Conservation (phyloP, 1,140 invertebrate genomes). For the Pentalonia nigronervosa region DNA sequence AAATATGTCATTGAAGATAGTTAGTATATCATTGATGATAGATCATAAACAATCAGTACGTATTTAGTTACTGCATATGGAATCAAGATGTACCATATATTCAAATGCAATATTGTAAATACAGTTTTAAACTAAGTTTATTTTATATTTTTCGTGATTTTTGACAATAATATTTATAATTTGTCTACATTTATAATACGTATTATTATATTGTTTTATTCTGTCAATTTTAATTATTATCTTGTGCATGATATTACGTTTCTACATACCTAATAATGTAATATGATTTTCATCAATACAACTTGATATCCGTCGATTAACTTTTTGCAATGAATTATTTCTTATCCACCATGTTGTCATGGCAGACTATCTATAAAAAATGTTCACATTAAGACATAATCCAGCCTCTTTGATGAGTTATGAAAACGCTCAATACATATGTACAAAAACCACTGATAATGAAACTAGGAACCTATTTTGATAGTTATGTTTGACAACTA, state of each 20-base stretch:
- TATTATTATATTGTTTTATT: background rate
- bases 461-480: slow-evolving; percentile 1
- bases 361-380: background rate
- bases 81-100: background rate
- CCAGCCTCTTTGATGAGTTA: background rate
- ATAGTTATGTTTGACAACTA: background rate
- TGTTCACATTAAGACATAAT: background rate
- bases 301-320: background rate
- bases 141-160: background rate
- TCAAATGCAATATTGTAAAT: background rate
- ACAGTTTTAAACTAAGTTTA: background rate
- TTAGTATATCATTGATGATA: background rate
- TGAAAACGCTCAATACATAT: background rate
- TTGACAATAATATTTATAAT: background rate
- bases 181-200: background rate
- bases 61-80: background rate
- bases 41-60: background rate
- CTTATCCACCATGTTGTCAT: background rate
- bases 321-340: background rate
- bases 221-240: background rate
- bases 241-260: background rate
- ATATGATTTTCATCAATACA: background rate
- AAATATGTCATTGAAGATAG: background rate
- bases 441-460: background rate
- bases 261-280: background rate